Conservation (phyloP, 1,140 invertebrate genomes). For the Zaprionus taronus region DNA sequence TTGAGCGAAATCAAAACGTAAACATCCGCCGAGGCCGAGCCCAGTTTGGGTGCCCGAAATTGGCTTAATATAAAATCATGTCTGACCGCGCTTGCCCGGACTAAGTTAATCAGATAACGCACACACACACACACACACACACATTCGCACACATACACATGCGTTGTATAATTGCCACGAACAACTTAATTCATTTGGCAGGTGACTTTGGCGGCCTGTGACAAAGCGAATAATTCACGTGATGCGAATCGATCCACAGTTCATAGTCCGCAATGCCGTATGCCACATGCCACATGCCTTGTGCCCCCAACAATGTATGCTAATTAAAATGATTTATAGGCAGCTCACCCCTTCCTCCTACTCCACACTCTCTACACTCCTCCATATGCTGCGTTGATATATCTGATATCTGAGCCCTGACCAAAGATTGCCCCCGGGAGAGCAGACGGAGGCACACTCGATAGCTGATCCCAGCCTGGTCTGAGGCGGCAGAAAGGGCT, state of each 20-base stretch:
- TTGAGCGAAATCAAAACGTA: slow-evolving; percentile 63
- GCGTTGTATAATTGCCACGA: slow-evolving; percentile 60
- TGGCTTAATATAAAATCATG: slow-evolving; percentile 73
- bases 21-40: slow-evolving; percentile 69
- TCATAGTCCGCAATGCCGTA: slow-evolving; percentile 42
- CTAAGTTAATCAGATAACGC: slow-evolving; percentile 74
- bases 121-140: slow-evolving; percentile 16
- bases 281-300: slow-evolving; percentile 23
- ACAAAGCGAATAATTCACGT: slow-evolving; percentile 50
- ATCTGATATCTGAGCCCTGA: slow-evolving; percentile 44
- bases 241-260: slow-evolving; percentile 56
- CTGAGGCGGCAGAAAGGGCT: slow-evolving; percentile 15
- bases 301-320: slow-evolving; percentile 41
- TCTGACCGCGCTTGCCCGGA: slow-evolving; percentile 64
- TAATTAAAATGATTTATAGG: slow-evolving; percentile 77
- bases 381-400: slow-evolving; percentile 59
- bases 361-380: neutral
- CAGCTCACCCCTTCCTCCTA: neutral
- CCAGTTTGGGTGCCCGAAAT: slow-evolving; percentile 62
- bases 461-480: neutral
- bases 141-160: slow-evolving; percentile 3
- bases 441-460: neutral
- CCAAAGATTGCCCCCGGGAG: neutral
- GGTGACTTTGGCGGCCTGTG: slow-evolving; percentile 35
- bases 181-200: slow-evolving; percentile 71